A percentile compares a stretch with the other conserved stretches of the same genome.
These are phyloP conservation scores for Diorhabda elongata DNA, from an alignment of 1,140 invertebrate genomes.

Conservation along the genomic window DNA sequence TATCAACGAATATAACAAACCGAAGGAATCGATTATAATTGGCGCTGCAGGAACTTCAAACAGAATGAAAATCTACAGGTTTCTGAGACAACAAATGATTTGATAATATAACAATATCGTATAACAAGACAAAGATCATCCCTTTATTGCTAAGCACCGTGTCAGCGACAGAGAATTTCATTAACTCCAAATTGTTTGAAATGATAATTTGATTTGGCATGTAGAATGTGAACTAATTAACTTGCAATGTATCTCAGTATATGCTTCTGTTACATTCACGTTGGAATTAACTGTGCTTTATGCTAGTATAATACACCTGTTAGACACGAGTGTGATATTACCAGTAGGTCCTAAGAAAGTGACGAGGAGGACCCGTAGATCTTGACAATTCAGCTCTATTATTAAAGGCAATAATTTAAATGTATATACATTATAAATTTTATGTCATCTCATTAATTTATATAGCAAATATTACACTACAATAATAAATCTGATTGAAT, in stretches of 20 bases:
- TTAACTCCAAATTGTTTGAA: conserved; percentile 3
- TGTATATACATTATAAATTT: too few relatives aligned
- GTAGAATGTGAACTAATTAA: conserved; percentile 1
- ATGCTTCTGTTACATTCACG: background rate
- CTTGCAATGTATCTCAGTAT: background rate
- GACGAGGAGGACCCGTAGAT: background rate
- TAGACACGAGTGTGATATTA: background rate
- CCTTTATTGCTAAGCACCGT: conserved; percentile 1
- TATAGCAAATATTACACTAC: too few relatives aligned
- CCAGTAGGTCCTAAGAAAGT: background rate
- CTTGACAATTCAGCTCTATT: too few relatives aligned
- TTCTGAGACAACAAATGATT: too few relatives aligned
- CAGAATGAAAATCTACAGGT: too few relatives aligned
- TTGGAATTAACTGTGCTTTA: background rate
- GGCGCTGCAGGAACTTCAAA: too few relatives aligned
- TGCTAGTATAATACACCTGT: conserved; percentile 1
- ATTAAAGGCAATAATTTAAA: too few relatives aligned
- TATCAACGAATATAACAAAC: too few relatives aligned
- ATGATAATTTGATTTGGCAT: conserved; percentile 1
- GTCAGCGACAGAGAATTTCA: background rate
- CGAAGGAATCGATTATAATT: too few relatives aligned
- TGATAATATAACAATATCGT: too few relatives aligned
- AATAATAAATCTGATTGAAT: too few relatives aligned
- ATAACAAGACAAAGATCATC: background rate
- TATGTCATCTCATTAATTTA: too few relatives aligned